These are phyloP conservation scores for Galbula dea DNA, from an alignment of 2,113 vertebrate genomes.

Conservation along the genomic window DNA sequence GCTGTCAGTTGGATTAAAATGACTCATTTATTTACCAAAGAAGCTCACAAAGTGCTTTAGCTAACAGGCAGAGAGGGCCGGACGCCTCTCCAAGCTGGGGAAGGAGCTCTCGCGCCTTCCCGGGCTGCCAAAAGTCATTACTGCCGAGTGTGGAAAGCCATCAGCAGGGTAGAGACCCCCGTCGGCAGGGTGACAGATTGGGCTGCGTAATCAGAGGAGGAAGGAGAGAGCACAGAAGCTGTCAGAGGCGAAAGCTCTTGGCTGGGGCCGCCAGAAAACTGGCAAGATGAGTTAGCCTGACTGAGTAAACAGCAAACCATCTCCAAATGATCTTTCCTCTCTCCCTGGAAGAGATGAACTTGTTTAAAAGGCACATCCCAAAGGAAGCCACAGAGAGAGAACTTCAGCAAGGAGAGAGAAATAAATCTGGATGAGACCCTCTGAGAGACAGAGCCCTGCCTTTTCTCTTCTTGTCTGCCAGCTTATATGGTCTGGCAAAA, in stretches of 20 bases:
- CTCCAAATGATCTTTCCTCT: slow-evolving; percentile 75
- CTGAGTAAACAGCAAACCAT: slow-evolving; percentile 78
- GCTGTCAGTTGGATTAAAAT: slow-evolving; percentile 99
- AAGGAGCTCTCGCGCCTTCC: slow-evolving; percentile 75
- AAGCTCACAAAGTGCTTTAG: slow-evolving; percentile 94
- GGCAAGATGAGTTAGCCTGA: slow-evolving; percentile 84
- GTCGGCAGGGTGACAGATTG: slow-evolving; percentile 98
- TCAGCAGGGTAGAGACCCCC: slow-evolving; percentile 92
- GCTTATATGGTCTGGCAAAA: slow-evolving; percentile 53
- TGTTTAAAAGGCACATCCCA: slow-evolving; percentile 59
- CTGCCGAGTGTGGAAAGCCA: slow-evolving; percentile 92
- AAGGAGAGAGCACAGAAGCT: slow-evolving; percentile 85
- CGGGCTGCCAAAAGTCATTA: slow-evolving; percentile 99
- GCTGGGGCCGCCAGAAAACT: slow-evolving; percentile 91
- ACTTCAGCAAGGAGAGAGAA: slow-evolving; percentile 45
- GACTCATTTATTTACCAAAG: slow-evolving; percentile 99
- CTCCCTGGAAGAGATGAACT: slow-evolving; percentile 64
- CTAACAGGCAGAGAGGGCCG: slow-evolving; percentile 83
- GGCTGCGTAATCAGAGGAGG: slow-evolving; percentile 88
- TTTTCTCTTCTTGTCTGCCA: slow-evolving; percentile 47
- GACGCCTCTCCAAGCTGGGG: slow-evolving; percentile 73
- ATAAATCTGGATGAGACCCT: slow-evolving; percentile 50
- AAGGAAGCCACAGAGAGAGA: slow-evolving; percentile 25
- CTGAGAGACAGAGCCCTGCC: slow-evolving; percentile 6
- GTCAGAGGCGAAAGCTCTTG: slow-evolving; percentile 86